phyloP scores from a whole-genome alignment of 2,797 vertebrate genomes.

The Gallinago nigripennis region DNA sequence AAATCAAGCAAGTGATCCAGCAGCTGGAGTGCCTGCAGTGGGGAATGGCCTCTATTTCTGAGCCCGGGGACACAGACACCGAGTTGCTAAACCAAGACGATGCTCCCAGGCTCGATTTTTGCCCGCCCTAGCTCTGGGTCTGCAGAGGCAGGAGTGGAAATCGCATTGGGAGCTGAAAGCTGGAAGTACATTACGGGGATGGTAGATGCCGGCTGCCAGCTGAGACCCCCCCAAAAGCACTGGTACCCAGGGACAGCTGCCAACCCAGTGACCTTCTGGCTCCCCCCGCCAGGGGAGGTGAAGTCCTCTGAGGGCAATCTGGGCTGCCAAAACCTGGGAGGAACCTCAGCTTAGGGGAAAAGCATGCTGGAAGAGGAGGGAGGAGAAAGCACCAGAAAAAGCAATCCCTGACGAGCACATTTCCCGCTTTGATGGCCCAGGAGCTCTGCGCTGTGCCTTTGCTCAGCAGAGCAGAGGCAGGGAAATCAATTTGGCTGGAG shows the following conservation, averaged over 20 bases:
- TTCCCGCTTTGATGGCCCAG: not conserved
- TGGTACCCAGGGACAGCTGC: not conserved
- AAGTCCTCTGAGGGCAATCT: not conserved
- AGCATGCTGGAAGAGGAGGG: not conserved
- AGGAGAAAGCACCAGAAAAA: not conserved
- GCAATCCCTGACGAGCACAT: not conserved
- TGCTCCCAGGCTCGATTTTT: not conserved
- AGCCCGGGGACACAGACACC: not conserved
- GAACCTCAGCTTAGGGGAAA: not conserved
- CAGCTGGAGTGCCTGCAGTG: not conserved
- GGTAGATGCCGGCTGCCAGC: not conserved
- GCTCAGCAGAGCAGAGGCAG: not conserved
- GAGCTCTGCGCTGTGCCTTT: not conserved
- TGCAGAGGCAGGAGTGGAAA: not conserved
- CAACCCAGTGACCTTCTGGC: not conserved
- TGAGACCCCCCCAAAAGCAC: not conserved
- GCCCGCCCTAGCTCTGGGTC: not conserved
- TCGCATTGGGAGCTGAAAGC: not conserved
- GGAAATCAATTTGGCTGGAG: not conserved
- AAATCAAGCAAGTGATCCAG: conserved; percentile 19
- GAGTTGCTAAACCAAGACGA: not conserved
- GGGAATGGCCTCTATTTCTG: conserved; percentile 27
- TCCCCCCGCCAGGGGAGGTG: not conserved
- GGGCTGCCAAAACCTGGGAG: not conserved
- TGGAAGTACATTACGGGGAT: not conserved